Conservation (phyloP, 2,888 invertebrate genomes). For the Tanytarsus gracilentus region DNA sequence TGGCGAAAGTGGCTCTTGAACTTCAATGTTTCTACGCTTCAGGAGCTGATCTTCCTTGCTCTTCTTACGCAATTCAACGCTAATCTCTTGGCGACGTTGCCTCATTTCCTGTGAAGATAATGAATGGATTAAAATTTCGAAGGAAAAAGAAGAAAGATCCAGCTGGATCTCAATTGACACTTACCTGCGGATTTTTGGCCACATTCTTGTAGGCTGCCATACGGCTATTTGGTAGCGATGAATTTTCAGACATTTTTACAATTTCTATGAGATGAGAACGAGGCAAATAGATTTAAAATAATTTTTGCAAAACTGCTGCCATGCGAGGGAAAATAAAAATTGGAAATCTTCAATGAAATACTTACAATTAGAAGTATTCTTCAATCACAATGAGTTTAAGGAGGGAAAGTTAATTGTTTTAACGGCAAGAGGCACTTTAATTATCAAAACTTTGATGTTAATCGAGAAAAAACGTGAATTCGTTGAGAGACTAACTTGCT, state of each 20-base stretch:
- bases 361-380: no score
- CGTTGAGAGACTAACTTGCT: no score
- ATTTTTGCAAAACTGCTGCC: no score
- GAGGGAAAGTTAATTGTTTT: no score
- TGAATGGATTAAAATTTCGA: not conserved
- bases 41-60: conserved; percentile 88
- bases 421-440: no score
- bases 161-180: conserved; percentile 31
- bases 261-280: not conserved
- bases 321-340: no score
- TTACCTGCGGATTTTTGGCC: conserved; percentile 64
- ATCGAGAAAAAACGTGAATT: no score
- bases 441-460: no score
- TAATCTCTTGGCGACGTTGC: conserved; percentile 77
- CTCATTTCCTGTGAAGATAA: conserved; percentile 63
- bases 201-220: conserved; percentile 69
- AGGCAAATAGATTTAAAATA: not conserved
- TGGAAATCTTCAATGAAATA: no score
- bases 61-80: conserved; percentile 84
- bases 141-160: conserved; percentile 1
- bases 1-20: conserved; percentile 46
- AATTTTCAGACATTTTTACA: conserved; percentile 47
- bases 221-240: conserved; percentile 45
- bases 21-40: conserved; percentile 76
- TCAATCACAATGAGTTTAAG: no score